A percentile compares a stretch with the other conserved stretches of the same genome.
phyloP scores from a whole-genome alignment of 2,888 invertebrate species.

The Therioaphis trifolii region DNA sequence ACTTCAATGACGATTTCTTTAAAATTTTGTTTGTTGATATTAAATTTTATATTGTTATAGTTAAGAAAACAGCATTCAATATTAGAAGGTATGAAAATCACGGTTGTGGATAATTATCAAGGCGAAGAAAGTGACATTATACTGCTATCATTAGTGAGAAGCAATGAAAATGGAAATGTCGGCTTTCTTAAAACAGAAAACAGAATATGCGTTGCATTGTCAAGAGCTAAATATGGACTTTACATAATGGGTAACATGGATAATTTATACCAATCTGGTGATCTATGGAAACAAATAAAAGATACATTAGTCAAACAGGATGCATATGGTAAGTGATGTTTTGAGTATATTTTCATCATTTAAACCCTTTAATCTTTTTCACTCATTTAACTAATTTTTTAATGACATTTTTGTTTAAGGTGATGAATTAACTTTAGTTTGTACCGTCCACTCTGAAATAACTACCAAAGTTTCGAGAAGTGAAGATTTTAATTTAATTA shows the following conservation, averaged over 20 bases:
- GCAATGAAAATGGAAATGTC: too few relatives aligned
- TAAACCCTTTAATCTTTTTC: background rate
- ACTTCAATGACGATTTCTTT: background rate
- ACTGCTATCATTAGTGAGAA: too few relatives aligned
- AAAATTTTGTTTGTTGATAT: background rate
- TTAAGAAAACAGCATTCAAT: constrained; percentile 64
- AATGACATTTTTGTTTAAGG: constrained; percentile 39
- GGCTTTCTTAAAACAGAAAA: too few relatives aligned
- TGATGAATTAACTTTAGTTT: constrained; percentile 68
- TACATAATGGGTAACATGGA: too few relatives aligned
- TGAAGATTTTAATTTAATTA: constrained; percentile 67
- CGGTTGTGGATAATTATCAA: constrained; percentile 83
- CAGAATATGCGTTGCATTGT: too few relatives aligned
- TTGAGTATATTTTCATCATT: too few relatives aligned
- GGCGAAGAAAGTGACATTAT: constrained; percentile 84
- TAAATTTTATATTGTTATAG: constrained; percentile 6
- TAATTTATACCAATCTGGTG: constrained; percentile 78
- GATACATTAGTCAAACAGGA: constrained; percentile 70
- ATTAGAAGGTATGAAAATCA: constrained; percentile 73
- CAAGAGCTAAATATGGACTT: too few relatives aligned
- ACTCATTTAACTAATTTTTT: background rate
- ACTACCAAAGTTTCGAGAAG: constrained; percentile 66
- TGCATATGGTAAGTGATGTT: constrained; percentile 73
- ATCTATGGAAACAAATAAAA: constrained; percentile 74
- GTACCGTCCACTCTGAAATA: too few relatives aligned